Evolutionary conservation across 2,888 invertebrate species (phyloP).

Genomic region (Ferrisia virgata): DNA sequence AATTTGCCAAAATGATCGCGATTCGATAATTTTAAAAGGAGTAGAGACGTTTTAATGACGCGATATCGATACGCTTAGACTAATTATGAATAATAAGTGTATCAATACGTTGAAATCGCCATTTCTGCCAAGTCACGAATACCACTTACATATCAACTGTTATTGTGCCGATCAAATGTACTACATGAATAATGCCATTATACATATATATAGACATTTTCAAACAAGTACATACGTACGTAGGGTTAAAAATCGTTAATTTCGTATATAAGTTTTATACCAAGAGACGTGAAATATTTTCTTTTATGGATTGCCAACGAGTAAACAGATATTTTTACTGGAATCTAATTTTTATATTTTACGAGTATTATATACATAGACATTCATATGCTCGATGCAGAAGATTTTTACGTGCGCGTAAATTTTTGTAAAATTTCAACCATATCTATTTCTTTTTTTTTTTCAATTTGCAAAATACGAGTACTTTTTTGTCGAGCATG

Average conservation of each 20-base stretch:
- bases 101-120: not conserved
- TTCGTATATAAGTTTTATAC: not conserved
- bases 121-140: constrained; percentile 26
- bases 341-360: too few relatives aligned
- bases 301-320: not conserved
- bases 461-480: too few relatives aligned
- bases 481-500: too few relatives aligned
- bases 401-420: too few relatives aligned
- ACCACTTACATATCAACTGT: constrained; percentile 7
- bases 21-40: constrained; percentile 11
- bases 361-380: too few relatives aligned
- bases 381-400: too few relatives aligned
- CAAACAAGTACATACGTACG: not conserved
- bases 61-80: not conserved
- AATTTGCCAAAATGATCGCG: not conserved
- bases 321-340: too few relatives aligned
- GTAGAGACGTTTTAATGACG: not conserved
- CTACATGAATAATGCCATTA: too few relatives aligned
- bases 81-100: constrained; percentile 8
- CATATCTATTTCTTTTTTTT: too few relatives aligned
- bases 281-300: constrained; percentile 11
- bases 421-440: too few relatives aligned
- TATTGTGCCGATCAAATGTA: not conserved
- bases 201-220: not conserved
- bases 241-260: not conserved